A percentile compares a stretch with the other conserved stretches of the same genome.
These are phyloP conservation scores for Drosophila pseudotakahashii DNA, from an alignment of 2,888 invertebrate species.

Conservation along the genomic window DNA sequence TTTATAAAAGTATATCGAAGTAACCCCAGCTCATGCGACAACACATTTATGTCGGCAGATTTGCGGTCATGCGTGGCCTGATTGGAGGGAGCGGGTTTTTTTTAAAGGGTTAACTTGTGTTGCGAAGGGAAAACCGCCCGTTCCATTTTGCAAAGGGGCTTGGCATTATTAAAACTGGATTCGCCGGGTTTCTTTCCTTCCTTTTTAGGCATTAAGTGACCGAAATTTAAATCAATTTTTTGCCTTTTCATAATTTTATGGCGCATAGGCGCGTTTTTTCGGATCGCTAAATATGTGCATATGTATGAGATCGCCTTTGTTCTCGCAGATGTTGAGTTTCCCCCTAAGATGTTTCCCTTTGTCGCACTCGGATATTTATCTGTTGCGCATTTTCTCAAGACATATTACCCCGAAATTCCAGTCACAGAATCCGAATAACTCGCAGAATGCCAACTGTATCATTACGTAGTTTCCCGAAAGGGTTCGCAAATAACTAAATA, in stretches of 20 bases:
- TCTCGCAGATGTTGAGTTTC: slow-evolving; percentile 18
- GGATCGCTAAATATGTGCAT: slow-evolving; percentile 24
- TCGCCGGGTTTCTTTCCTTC: slow-evolving; percentile 24
- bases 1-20: slow-evolving; percentile 21
- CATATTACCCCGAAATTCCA: slow-evolving; percentile 7
- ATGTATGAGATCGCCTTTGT: slow-evolving; percentile 37
- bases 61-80: slow-evolving; percentile 70
- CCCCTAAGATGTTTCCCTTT: neutral
- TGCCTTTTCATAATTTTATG: slow-evolving; percentile 48
- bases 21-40: slow-evolving; percentile 39
- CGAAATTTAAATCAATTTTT: slow-evolving; percentile 63
- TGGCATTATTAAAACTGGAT: slow-evolving; percentile 52
- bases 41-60: slow-evolving; percentile 56
- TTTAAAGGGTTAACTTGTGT: slow-evolving; percentile 34
- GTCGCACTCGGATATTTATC: slow-evolving; percentile 1
- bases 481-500: slow-evolving; percentile 17
- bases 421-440: slow-evolving; percentile 10
- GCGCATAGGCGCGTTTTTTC: slow-evolving; percentile 32
- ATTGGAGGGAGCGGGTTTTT: neutral
- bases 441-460: slow-evolving; percentile 6
- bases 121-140: slow-evolving; percentile 22
- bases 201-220: slow-evolving; percentile 41
- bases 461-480: slow-evolving; percentile 15
- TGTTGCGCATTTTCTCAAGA: slow-evolving; percentile 30
- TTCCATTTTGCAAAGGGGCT: slow-evolving; percentile 30